Percentiles rank a stretch among this genome's conserved stretches.
Evolutionary conservation across 2,888 invertebrate species (phyloP).

Genomic region (Altica lythri): DNA sequence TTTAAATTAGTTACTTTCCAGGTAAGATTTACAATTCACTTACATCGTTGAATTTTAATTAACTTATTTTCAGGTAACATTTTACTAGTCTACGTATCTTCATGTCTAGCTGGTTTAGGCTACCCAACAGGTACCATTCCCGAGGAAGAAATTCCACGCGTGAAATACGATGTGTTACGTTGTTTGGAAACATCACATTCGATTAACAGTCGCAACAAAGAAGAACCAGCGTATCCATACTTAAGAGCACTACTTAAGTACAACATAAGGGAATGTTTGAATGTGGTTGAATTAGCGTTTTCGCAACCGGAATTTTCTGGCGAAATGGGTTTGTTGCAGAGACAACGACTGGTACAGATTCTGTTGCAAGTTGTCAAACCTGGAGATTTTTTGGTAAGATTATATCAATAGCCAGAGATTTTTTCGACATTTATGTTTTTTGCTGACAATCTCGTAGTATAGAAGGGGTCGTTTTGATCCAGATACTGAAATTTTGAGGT

Average conservation of each 20-base stretch:
- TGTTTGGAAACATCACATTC: constrained; percentile 73
- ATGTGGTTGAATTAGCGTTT: constrained; percentile 83
- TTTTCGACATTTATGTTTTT: too few species aligned
- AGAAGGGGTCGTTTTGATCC: too few species aligned
- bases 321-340: constrained; percentile 71
- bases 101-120: constrained; percentile 81
- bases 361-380: constrained; percentile 74
- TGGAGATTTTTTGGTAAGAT: constrained; percentile 68
- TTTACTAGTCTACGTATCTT: constrained; percentile 82
- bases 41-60: background rate
- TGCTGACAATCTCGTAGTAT: too few species aligned
- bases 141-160: constrained; percentile 64
- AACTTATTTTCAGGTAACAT: constrained; percentile 70
- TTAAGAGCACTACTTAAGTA: constrained; percentile 75
- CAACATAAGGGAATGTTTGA: constrained; percentile 83
- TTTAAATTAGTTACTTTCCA: too few species aligned
- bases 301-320: constrained; percentile 78
- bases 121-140: constrained; percentile 79
- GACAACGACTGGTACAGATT: constrained; percentile 79
- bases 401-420: too few species aligned
- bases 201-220: constrained; percentile 63
- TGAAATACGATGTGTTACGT: constrained; percentile 75
- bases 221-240: constrained; percentile 73
- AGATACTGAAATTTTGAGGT: too few species aligned
- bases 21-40: background rate